Conservation (phyloP, 2,888 invertebrate species). For the Shargacucullia verbasci region DNA sequence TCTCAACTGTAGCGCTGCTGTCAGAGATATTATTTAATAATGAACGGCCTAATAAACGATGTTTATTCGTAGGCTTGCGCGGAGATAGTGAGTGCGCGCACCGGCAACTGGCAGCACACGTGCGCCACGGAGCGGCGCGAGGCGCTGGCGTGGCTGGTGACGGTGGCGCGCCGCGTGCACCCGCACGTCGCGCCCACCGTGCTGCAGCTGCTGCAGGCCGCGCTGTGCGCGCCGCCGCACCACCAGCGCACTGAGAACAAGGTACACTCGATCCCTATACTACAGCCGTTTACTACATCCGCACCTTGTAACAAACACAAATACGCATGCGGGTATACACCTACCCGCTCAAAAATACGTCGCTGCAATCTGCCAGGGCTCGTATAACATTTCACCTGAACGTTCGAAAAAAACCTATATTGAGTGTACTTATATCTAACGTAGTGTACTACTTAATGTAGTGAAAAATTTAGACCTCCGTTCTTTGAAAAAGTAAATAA, state of each 20-base stretch:
- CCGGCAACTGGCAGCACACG: constrained; percentile 98
- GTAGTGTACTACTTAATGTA: too few species aligned
- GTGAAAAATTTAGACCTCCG: too few species aligned
- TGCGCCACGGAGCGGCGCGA: constrained; percentile 92
- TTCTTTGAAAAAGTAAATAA: not conserved
- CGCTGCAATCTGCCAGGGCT: too few species aligned
- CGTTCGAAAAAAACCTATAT: too few species aligned
- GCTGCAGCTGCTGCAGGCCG: constrained; percentile 96
- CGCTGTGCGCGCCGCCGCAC: constrained; percentile 90
- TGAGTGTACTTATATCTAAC: too few species aligned
- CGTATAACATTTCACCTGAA: too few species aligned
- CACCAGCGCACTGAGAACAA: constrained; percentile 43
- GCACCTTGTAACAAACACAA: too few species aligned
- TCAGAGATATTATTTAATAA: not conserved
- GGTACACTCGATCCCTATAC: too few species aligned
- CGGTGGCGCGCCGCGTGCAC: constrained; percentile 95
- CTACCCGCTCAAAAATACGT: too few species aligned
- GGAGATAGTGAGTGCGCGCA: constrained; percentile 96
- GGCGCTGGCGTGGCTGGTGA: constrained; percentile 94
- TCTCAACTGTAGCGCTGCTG: too few species aligned
- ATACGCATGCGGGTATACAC: too few species aligned
- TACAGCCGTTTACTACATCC: too few species aligned
- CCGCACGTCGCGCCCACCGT: constrained; percentile 97
- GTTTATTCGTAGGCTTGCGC: constrained; percentile 91
- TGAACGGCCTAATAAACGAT: not conserved